Conservation (phyloP, 2,888 invertebrate genomes). For the Caenorhabditis afra region DNA sequence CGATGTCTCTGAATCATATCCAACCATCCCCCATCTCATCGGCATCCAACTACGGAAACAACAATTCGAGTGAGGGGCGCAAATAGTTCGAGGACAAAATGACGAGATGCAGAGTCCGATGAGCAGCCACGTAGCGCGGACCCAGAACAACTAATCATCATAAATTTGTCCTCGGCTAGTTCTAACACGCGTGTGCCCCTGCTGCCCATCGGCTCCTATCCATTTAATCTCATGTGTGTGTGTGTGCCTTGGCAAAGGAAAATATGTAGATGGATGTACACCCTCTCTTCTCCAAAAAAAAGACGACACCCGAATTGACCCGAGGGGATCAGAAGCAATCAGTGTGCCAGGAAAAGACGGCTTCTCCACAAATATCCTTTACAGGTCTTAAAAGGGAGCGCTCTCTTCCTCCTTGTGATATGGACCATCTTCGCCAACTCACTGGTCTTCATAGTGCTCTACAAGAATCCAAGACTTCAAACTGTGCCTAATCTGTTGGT, state of each 20-base stretch:
- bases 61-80: not conserved
- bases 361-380: slow-evolving; percentile 35
- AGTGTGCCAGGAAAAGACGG: not conserved
- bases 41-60: not conserved
- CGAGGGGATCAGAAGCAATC: slow-evolving; percentile 7
- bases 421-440: slow-evolving; percentile 80
- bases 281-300: slow-evolving; percentile 6
- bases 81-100: slow-evolving; percentile 28
- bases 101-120: slow-evolving; percentile 30
- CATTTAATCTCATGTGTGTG: slow-evolving; percentile 43
- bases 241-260: not conserved
- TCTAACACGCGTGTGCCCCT: slow-evolving; percentile 35
- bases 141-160: slow-evolving; percentile 59
- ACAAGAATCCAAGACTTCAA: slow-evolving; percentile 80
- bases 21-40: slow-evolving; percentile 2
- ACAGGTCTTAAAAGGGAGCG: slow-evolving; percentile 75
- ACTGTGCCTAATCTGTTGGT: slow-evolving; percentile 82
- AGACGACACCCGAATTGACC: slow-evolving; percentile 5
- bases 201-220: slow-evolving; percentile 21
- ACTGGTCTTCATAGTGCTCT: slow-evolving; percentile 80
- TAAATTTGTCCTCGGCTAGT: slow-evolving; percentile 50
- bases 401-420: slow-evolving; percentile 77
- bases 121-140: slow-evolving; percentile 36
- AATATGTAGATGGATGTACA: slow-evolving; percentile 14
- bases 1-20: slow-evolving; percentile 13